Evolutionary conservation across 2,888 invertebrate species (phyloP).

Genomic region (Crossocerus cetratus): DNA sequence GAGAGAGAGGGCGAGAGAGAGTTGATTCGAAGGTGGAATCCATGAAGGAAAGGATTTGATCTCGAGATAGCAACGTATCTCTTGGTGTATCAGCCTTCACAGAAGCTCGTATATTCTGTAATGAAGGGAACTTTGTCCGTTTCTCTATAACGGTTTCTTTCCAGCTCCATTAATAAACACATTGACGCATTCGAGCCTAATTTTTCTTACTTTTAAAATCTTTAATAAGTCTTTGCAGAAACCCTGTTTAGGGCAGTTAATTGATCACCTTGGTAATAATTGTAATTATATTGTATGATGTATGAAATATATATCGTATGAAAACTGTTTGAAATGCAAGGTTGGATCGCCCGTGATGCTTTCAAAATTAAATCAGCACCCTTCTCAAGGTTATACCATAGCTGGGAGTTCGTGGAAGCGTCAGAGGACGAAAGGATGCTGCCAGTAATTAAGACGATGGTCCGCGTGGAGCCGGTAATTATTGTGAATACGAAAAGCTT

Average conservation of each 20-base stretch:
- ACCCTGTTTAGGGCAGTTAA: too few species aligned
- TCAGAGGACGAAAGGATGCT: background rate
- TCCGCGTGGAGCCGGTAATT: conserved; percentile 9
- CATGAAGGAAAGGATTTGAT: background rate
- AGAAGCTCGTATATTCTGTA: background rate
- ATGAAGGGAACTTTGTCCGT: background rate
- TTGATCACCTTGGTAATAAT: background rate
- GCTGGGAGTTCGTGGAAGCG: background rate
- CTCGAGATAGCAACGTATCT: background rate
- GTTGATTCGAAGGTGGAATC: background rate
- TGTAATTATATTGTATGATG: background rate
- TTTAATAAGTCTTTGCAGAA: too few species aligned
- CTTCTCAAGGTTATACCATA: background rate
- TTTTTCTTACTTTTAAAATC: too few species aligned
- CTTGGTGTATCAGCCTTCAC: background rate
- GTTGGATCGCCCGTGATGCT: too few species aligned
- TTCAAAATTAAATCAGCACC: background rate
- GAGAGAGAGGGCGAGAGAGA: background rate
- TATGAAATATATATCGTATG: background rate
- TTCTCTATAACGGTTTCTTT: background rate
- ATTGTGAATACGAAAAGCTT: conserved; percentile 12
- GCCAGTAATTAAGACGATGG: conserved; percentile 13
- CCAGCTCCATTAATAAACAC: background rate
- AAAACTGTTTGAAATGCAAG: too few species aligned
- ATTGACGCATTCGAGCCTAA: too few species aligned